phyloP scores from a whole-genome alignment of 2,113 vertebrate species.

The Dryoscopus gambensis region DNA sequence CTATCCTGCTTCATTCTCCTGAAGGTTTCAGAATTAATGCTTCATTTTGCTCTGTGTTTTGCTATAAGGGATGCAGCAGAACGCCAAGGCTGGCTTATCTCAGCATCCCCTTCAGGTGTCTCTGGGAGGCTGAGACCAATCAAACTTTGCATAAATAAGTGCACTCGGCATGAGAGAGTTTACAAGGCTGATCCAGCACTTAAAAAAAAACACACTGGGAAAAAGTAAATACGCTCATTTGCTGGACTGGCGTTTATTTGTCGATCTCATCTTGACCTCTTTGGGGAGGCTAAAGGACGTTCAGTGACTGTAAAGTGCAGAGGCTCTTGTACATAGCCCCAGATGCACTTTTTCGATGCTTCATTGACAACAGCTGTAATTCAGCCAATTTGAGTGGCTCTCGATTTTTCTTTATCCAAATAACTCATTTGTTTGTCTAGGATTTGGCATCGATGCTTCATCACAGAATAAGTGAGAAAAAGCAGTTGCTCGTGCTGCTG shows the following conservation, averaged over 20 bases:
- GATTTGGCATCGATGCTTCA: slow-evolving; percentile 24
- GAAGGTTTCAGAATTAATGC: slow-evolving; percentile 33
- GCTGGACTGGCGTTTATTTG: slow-evolving; percentile 31
- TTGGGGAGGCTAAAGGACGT: slow-evolving; percentile 27
- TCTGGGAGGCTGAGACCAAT: slow-evolving; percentile 20
- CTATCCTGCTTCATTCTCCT: slow-evolving; percentile 10
- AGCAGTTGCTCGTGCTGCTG: slow-evolving; percentile 43
- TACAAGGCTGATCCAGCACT: not conserved
- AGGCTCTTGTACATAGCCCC: slow-evolving; percentile 32
- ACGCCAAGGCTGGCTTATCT: not conserved
- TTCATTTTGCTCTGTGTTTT: not conserved
- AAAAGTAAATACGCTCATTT: slow-evolving; percentile 12
- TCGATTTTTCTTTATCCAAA: slow-evolving; percentile 27
- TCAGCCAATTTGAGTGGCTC: slow-evolving; percentile 34
- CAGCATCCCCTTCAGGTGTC: slow-evolving; percentile 49
- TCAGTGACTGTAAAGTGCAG: slow-evolving; percentile 33
- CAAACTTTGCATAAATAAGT: slow-evolving; percentile 7
- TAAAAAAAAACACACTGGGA: not conserved
- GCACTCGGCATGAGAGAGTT: not conserved
- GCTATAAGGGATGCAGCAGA: not conserved
- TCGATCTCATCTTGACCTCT: slow-evolving; percentile 28
- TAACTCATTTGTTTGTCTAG: slow-evolving; percentile 44
- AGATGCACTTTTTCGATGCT: slow-evolving; percentile 48
- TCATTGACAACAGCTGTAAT: slow-evolving; percentile 10
- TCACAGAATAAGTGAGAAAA: slow-evolving; percentile 56